Base-by-base conservation (phyloP, 1,140 invertebrate genomes). In the Trichonephila clavata region DNA sequence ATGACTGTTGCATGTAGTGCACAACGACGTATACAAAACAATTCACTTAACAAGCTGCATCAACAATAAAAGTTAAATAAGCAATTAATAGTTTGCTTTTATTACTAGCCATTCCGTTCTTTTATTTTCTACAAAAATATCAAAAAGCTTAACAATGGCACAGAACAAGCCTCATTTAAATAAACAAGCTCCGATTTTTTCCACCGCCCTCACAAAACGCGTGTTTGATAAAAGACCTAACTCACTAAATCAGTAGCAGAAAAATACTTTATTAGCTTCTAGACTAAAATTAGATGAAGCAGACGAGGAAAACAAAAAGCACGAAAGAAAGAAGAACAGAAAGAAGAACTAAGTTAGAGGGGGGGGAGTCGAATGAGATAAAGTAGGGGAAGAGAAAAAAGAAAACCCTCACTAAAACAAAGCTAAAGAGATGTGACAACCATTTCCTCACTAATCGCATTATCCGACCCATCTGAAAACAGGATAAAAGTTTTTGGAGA, bases 401-500 rank as follows among this genome's bases (percentile, higher is more conserved):
- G 16, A 71, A 24, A 71, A 27, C 27, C 14, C 7, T 77, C 71
- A 39, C 71, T 77, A 77, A 77, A 77, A 27, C 71, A 77, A 77
- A 77, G 71, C 71, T 77, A 77, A 77, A 77, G 27, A 77, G 71
- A 77, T 77, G 71, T 77, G 71, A 77, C 71, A 77, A 77, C 32
- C 71, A 77, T 77, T 77, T 77, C 27, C 71, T 77, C 32, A 32
- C 71, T 77, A 77, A 77, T 77, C 71, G 71, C 18, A 77, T 77
- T 77, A 77, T 77, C 71, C 71, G 71, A 77, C 71, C 71, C 71
- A 77, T 77, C 71, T 77, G 71, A 77, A 77, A 77, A 77, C 71
- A 77, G 71, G 71, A 77, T 77, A 77, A 77, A 77, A 77, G 71
- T 77, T 77, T 77, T 16, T 16, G 71, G 27, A 27, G 71, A 39